phyloP scores from a whole-genome alignment of 2,113 vertebrate genomes.

The Boleophthalmus pectinirostris region DNA sequence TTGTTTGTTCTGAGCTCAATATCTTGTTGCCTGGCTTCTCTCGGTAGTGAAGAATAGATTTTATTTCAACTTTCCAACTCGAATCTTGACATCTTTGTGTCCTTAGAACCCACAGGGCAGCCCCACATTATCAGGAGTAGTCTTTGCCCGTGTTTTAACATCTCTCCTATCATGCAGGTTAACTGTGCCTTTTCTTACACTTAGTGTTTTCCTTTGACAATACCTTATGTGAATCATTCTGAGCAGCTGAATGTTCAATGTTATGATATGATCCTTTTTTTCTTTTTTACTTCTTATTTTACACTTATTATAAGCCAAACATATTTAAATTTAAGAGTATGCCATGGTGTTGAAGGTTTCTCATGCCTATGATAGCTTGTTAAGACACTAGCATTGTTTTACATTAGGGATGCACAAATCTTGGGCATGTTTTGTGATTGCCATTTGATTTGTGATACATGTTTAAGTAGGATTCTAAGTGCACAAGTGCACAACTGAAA shows the following conservation, averaged over 20 bases:
- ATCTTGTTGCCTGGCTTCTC: background rate
- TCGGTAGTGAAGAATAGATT: background rate
- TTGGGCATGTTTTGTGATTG: no score
- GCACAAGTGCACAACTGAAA: no score
- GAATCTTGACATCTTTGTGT: background rate
- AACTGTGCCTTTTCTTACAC: background rate
- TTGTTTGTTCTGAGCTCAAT: background rate
- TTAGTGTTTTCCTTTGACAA: no score
- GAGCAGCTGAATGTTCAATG: background rate
- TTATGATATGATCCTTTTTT: background rate
- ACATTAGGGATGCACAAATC: no score
- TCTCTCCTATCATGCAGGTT: background rate
- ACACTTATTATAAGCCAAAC: background rate
- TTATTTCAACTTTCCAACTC: background rate
- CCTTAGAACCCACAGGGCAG: background rate
- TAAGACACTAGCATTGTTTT: background rate
- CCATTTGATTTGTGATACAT: no score
- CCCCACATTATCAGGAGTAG: background rate
- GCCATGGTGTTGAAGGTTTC: no score
- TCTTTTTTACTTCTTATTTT: background rate
- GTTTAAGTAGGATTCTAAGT: no score
- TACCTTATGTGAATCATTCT: no score
- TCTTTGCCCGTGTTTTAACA: background rate
- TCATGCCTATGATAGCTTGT: background rate
- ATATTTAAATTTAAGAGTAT: background rate